Evolutionary conservation across 2,888 invertebrate species (phyloP).

Genomic region (Maniola hyperantus): DNA sequence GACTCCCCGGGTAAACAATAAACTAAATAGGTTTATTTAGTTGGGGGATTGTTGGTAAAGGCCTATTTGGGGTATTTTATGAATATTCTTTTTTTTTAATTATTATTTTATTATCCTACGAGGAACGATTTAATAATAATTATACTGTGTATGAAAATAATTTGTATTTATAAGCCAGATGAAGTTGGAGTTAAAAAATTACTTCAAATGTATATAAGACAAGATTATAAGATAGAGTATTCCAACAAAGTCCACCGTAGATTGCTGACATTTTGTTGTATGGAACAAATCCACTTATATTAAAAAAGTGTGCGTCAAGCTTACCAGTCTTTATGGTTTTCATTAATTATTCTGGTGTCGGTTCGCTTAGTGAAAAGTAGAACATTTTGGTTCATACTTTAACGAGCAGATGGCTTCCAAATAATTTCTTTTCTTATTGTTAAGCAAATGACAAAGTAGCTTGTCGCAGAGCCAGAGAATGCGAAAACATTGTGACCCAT

Average conservation of each 20-base stretch:
- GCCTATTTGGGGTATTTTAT: constrained; percentile 6
- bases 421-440: constrained; percentile 20
- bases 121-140: neutral
- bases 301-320: no score
- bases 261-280: no score
- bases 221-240: no score
- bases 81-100: constrained; percentile 3
- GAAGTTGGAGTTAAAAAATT: no score
- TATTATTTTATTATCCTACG: neutral
- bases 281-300: no score
- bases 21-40: constrained; percentile 9
- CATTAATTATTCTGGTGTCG: constrained; percentile 6
- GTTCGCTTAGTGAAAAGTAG: constrained; percentile 12
- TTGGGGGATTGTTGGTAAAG: constrained; percentile 1
- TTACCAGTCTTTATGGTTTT: neutral
- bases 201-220: no score
- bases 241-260: no score
- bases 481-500: constrained; percentile 20
- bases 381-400: constrained; percentile 14
- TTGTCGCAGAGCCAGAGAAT: constrained; percentile 19
- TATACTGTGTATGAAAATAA: no score
- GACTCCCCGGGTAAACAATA: constrained; percentile 13
- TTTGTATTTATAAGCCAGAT: no score
- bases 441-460: constrained; percentile 18
- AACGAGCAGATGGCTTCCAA: constrained; percentile 22